A percentile compares a stretch with the other conserved stretches of the same genome.
phyloP scores from a whole-genome alignment of 2,113 vertebrate genomes.

The Colossoma macropomum region DNA sequence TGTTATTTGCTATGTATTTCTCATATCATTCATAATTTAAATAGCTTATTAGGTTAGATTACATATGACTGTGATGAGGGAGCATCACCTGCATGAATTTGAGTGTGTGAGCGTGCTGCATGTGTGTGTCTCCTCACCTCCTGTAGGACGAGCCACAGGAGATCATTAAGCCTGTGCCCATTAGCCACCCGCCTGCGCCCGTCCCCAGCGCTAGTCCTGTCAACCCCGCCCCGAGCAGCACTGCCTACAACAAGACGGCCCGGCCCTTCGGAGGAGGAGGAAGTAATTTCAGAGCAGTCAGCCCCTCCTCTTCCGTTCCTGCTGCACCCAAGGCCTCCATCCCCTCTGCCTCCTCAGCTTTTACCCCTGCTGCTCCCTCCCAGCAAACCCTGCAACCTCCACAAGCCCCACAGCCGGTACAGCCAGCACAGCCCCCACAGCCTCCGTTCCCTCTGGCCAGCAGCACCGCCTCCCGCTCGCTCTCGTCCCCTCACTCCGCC shows the following conservation, averaged over 20 bases:
- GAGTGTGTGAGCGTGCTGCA: constrained; percentile 65
- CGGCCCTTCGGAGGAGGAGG: constrained; percentile 87
- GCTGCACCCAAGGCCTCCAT: constrained; percentile 89
- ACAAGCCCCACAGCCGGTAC: constrained; percentile 61
- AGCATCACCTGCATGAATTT: constrained; percentile 60
- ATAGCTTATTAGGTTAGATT: neutral
- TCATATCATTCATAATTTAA: neutral
- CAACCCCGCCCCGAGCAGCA: constrained; percentile 70
- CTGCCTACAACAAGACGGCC: constrained; percentile 93
- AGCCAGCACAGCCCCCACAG: constrained; percentile 58
- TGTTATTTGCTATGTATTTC: neutral
- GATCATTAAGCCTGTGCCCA: constrained; percentile 95
- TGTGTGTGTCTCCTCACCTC: constrained; percentile 75
- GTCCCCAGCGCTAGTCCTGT: constrained; percentile 79
- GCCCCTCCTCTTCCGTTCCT: constrained; percentile 52
- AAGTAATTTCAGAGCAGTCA: constrained; percentile 34
- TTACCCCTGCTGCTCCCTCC: constrained; percentile 83
- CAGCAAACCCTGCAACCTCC: constrained; percentile 68
- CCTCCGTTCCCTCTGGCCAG: constrained; percentile 72
- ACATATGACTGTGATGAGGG: constrained; percentile 2
- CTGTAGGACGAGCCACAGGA: constrained; percentile 88
- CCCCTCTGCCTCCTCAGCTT: constrained; percentile 92
- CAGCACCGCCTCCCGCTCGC: constrained; percentile 52
- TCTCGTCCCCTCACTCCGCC: constrained; percentile 37
- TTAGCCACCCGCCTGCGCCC: constrained; percentile 79